A percentile compares a stretch with the other conserved stretches of the same genome.
Conservation (phyloP, 2,888 invertebrate species). For the Acanthosepion pharaonis region DNA sequence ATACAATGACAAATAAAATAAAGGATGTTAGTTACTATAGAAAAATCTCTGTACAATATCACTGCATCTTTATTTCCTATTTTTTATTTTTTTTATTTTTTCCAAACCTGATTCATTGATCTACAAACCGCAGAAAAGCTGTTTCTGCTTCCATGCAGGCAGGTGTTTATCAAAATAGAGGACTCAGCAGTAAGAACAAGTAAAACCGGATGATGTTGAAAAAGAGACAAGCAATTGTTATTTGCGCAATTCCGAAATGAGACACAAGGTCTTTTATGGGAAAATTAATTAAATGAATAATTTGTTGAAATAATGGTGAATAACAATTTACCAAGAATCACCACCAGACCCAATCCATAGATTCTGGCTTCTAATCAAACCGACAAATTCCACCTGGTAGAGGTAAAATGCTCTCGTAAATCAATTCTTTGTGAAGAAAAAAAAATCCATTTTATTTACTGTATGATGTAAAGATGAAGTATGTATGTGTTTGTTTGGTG, state of each 20-base stretch:
- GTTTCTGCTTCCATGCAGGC: not conserved
- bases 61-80: not conserved
- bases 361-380: not conserved
- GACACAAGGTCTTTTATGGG: not conserved
- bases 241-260: not conserved
- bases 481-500: not conserved
- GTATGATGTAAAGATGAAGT: not conserved
- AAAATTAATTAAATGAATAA: not conserved
- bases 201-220: not conserved
- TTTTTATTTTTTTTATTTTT: not conserved
- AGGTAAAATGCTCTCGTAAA: not conserved
- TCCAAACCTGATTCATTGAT: not conserved
- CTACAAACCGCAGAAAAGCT: not conserved
- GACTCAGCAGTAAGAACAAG: not conserved
- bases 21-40: not conserved
- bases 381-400: not conserved
- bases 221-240: not conserved
- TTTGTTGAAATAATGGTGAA: conserved; percentile 20
- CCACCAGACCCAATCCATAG: not conserved
- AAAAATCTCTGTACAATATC: too few relatives aligned
- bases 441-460: not conserved
- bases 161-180: not conserved
- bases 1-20: not conserved
- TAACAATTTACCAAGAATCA: not conserved
- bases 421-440: not conserved